A percentile compares a stretch with the other conserved stretches of the same genome.
These are phyloP conservation scores for Willowsia nigromaculata DNA, from an alignment of 2,888 invertebrate species.

Conservation along the genomic window DNA sequence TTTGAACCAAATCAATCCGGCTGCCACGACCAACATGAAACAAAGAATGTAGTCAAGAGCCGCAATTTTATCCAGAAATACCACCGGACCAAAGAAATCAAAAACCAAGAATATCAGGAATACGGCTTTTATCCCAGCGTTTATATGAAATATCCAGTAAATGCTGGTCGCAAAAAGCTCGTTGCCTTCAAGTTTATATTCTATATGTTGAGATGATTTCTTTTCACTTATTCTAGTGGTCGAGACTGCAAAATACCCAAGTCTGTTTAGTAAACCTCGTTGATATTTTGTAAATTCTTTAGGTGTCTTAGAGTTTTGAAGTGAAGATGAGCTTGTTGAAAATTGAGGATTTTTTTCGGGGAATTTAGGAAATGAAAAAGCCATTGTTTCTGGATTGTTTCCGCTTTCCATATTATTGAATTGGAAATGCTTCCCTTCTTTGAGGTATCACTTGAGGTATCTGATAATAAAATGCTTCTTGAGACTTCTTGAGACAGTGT, in stretches of 20 bases:
- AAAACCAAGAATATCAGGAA: slow-evolving; percentile 2
- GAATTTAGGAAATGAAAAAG: too few species aligned
- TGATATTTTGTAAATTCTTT: too few species aligned
- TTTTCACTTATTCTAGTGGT: background rate
- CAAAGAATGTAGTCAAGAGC: background rate
- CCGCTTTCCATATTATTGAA: too few species aligned
- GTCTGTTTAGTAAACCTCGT: background rate
- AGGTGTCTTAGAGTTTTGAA: too few species aligned
- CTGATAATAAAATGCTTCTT: too few species aligned
- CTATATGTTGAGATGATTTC: background rate
- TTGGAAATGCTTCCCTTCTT: too few species aligned
- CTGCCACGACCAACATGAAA: background rate
- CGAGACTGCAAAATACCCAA: slow-evolving; percentile 41
- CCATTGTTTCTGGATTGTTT: too few species aligned
- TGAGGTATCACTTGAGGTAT: too few species aligned
- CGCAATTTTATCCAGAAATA: slow-evolving; percentile 47
- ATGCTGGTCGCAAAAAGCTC: background rate
- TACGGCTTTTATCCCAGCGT: background rate
- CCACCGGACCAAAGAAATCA: slow-evolving; percentile 12
- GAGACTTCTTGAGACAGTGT: too few species aligned
- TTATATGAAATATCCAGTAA: background rate
- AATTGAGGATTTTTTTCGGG: too few species aligned
- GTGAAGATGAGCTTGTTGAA: too few species aligned
- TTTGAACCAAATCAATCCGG: background rate
- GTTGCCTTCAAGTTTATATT: background rate